Percentiles rank a stretch among this genome's conserved stretches.
These are phyloP conservation scores for Rhynchophorus ferrugineus DNA, from an alignment of 1,140 invertebrate genomes.

Conservation along the genomic window DNA sequence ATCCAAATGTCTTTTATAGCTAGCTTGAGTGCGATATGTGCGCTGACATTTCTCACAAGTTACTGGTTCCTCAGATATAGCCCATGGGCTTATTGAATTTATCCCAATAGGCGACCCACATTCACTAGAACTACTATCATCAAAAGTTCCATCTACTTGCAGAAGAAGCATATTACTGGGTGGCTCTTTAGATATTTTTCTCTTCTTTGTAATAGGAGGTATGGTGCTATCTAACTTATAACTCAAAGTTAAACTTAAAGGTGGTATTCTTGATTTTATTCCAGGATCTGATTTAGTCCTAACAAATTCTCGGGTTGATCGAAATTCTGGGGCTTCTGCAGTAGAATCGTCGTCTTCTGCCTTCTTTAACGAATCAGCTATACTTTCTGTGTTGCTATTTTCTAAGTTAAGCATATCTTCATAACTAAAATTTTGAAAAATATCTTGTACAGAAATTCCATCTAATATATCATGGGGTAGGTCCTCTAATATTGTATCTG, in stretches of 20 bases:
- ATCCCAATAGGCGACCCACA: conserved; percentile 32
- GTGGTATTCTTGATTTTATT: conserved; percentile 52
- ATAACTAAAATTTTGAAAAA: conserved; percentile 55
- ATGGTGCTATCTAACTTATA: conserved; percentile 56
- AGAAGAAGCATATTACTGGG: conserved; percentile 35
- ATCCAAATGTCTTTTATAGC: conserved; percentile 73
- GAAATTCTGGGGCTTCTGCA: conserved; percentile 18
- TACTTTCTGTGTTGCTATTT: conserved; percentile 29
- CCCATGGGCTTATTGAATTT: conserved; percentile 27
- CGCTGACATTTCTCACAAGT: conserved; percentile 81
- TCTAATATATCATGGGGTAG: conserved; percentile 70
- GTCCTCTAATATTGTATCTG: conserved; percentile 77
- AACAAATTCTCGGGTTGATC: conserved; percentile 47
- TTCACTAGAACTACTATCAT: conserved; percentile 50
- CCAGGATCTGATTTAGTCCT: conserved; percentile 52
- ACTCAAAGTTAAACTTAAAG: conserved; percentile 60
- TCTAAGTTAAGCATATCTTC: conserved; percentile 34
- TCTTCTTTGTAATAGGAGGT: conserved; percentile 55
- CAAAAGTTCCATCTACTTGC: conserved; percentile 69
- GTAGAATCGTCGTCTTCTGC: conserved; percentile 33
- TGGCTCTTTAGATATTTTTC: conserved; percentile 46
- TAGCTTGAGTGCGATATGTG: conserved; percentile 80
- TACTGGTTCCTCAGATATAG: conserved; percentile 59
- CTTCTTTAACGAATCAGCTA: conserved; percentile 29
- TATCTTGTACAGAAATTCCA: conserved; percentile 74